Evolutionary conservation across 2,888 invertebrate species (phyloP), one percentile per base, ranked within the genome.

Genomic region (Digitonthophagus gazella): DNA sequence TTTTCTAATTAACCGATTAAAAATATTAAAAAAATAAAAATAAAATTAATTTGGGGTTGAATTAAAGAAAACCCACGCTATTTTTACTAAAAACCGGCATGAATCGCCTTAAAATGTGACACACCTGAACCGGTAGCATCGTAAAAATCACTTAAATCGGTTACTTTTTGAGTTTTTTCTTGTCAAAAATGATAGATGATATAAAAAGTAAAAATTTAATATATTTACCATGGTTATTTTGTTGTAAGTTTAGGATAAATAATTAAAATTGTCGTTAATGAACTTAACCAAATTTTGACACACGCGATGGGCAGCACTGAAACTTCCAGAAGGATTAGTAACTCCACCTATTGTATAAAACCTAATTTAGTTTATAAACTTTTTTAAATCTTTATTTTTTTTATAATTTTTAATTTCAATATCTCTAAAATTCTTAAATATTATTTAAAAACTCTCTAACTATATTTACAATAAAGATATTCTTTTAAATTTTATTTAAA

Each of bases 101-200:
- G 65, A 44, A 19, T 44, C 66, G 65, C 69, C 65, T 72, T 67
- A 74, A n/a, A n/a, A n/a, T n/a, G n/a, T 74, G 74, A 74, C 75
- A 77, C 78, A 78, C 76, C 77, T 77, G 78, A 71, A 72, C 74
- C 73, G 61, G 55, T n/a, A 63, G 20, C 19, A 61, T 61, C 19
- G 61, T 61, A 8, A 18, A 19, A 19, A 19, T 61, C 14, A 18
- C 20, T 19, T 18, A 54, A 44, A 16, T 15, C 6, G 15, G 18
- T 4, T 54, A 15, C 54, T 11, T 55, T 54, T 8, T 15, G 8
- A 15, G 54, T 16, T 6, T 14, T 0, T 28, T 44, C 15, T n/a
- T 55, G 22, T 22, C 2, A 22, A 64, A 64, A 2, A 8, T 65
- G 56, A 65, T 16, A 44, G 44, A 15, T 15, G 4, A 8, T n/a